Percentiles rank a stretch among this genome's conserved stretches.
phyloP scores from a whole-genome alignment of 1,140 invertebrate genomes.

The Danaus plexippus region DNA sequence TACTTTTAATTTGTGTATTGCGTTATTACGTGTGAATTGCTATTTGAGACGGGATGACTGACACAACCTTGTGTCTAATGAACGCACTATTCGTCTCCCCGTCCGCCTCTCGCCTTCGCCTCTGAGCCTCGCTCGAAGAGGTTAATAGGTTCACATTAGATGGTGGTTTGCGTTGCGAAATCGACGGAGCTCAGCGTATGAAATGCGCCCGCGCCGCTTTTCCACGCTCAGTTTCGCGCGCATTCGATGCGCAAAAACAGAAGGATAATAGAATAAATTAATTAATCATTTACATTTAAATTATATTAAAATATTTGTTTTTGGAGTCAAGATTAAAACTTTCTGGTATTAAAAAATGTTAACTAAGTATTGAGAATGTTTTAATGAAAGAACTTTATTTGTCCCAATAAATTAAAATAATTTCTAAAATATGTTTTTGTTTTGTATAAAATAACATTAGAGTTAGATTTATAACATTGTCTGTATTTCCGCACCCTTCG shows the following conservation, averaged over 20 bases:
- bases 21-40: conserved; percentile 32
- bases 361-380: too few relatives aligned
- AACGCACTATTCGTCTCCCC: conserved; percentile 56
- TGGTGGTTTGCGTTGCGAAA: conserved; percentile 70
- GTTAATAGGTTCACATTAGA: conserved; percentile 72
- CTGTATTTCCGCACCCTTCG: too few relatives aligned
- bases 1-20: conserved; percentile 55
- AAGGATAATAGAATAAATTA: too few relatives aligned
- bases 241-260: conserved; percentile 37
- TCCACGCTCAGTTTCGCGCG: conserved; percentile 59
- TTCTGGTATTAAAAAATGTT: too few relatives aligned
- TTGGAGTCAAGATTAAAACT: too few relatives aligned
- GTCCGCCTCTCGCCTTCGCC: conserved; percentile 68
- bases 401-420: too few relatives aligned
- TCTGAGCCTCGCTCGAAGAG: conserved; percentile 63
- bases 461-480: too few relatives aligned
- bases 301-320: too few relatives aligned
- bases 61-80: conserved; percentile 66
- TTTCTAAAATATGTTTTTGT: too few relatives aligned
- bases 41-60: conserved; percentile 39
- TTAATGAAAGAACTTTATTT: too few relatives aligned
- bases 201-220: conserved; percentile 55
- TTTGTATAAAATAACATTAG: too few relatives aligned
- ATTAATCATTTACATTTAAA: too few relatives aligned
- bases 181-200: conserved; percentile 46